Conservation (phyloP, 2,888 invertebrate species). For the Pollenia angustigena region DNA sequence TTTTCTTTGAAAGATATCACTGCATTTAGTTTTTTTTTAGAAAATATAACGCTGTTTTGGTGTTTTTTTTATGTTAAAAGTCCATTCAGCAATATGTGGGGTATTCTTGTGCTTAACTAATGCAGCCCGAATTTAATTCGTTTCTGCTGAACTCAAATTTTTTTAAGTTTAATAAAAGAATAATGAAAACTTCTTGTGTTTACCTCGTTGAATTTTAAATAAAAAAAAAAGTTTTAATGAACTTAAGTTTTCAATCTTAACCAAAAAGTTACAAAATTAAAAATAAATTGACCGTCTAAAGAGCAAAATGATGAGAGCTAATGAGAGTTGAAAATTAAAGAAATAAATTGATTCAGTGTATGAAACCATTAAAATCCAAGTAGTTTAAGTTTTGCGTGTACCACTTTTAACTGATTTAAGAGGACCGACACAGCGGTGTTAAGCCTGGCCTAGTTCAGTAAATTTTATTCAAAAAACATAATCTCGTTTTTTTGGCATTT, state of each 20-base stretch:
- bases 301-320: background rate
- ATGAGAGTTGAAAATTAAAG: background rate
- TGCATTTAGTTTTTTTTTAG: no score
- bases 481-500: no score
- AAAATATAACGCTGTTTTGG: background rate
- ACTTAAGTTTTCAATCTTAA: background rate
- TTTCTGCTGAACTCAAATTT: background rate
- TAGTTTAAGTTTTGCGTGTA: no score
- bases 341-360: no score
- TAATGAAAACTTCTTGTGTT: background rate
- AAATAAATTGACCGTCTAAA: background rate
- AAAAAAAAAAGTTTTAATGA: conserved; percentile 40
- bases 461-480: no score
- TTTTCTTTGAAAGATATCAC: no score
- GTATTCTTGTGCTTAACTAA: no score
- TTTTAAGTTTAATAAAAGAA: background rate
- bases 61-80: background rate
- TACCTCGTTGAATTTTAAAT: conserved; percentile 13
- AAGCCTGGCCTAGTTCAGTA: no score
- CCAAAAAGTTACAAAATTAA: background rate
- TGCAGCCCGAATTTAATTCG: background rate
- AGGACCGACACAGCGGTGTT: no score
- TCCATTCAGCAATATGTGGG: background rate
- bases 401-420: no score
- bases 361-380: no score